Evolutionary conservation across 2,797 vertebrate species (phyloP), one percentile per base, ranked within the genome.

Genomic region (Brotogeris chrysoptera): DNA sequence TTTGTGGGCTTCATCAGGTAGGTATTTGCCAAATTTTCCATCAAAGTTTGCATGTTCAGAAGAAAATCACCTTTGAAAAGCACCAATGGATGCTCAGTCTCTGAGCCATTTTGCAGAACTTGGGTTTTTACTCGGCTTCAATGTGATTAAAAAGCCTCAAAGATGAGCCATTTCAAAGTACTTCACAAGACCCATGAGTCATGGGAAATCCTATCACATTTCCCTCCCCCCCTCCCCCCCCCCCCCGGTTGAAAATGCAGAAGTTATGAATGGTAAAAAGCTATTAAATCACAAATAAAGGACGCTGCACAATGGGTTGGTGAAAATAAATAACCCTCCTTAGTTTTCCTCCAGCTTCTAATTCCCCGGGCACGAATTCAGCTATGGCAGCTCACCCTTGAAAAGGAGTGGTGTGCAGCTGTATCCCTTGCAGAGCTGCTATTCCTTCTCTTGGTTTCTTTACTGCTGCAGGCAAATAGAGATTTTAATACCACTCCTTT

Each of bases 401-500:
- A 20, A 72, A 77, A 92, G 93, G 82, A 96, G 89, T 49, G 80
- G 89, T 39, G 8, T 18, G 81, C 93, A 96, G 91, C 82, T 93
- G 72, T 63, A 91, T 84, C 77, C 70, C 59, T 95, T 73, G 34
- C 41, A 94, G 89, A 95, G 55, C 12, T 47, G 15, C 91, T 79
- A 17, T 84, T 93, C 55, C 82, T 95, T 91, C 57, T 41, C 76
- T 80, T 64, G 43, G 43, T 52, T 97, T 93, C 89, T 80, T 78
- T 43, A 73, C 32, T 69, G 85, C 95, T 94, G 43, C 87, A 55
- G 95, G 95, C 91, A 59, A 93, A 79, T 1, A 2, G 39, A 86
- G 85, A 79, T 90, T 86, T 80, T 76, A 83, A 83, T 92, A 91
- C 87, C 88, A 41, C 91, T 93, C 85, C 91, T 96, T 95, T 96